A percentile compares a stretch with the other conserved stretches of the same genome.
Conservation (phyloP, 2,113 vertebrate species). For the Petrocephalus microphthalmus region DNA sequence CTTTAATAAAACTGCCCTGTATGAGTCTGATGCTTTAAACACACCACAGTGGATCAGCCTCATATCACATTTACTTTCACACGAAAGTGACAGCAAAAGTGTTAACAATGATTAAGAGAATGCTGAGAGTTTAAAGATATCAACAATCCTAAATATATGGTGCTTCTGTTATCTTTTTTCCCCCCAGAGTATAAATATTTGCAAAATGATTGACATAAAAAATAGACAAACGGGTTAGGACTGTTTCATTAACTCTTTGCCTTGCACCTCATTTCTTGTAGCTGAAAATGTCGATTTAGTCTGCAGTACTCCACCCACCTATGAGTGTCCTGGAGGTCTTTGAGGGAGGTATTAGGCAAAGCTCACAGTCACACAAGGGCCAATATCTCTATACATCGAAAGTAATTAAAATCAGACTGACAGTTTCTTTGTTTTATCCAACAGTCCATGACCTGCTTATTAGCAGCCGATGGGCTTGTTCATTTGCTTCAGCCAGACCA, state of each 20-base stretch:
- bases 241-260: background rate
- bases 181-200: background rate
- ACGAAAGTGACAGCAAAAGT: background rate
- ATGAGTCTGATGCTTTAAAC: background rate
- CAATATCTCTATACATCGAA: background rate
- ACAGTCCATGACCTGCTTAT: background rate
- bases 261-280: background rate
- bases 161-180: background rate
- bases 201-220: background rate
- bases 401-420: background rate
- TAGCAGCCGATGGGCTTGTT: background rate
- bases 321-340: background rate
- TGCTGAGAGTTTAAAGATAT: background rate
- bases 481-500: background rate
- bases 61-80: background rate
- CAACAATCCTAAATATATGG: background rate
- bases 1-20: background rate
- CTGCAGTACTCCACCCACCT: background rate
- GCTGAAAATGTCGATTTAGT: background rate
- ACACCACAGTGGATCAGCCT: background rate
- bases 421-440: background rate
- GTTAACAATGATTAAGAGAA: background rate
- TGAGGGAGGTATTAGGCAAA: background rate
- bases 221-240: background rate
- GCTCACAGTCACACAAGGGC: background rate